Evolutionary conservation across 2,797 vertebrate species (phyloP).

Genomic region (Oryzias dopingdopingensis): DNA sequence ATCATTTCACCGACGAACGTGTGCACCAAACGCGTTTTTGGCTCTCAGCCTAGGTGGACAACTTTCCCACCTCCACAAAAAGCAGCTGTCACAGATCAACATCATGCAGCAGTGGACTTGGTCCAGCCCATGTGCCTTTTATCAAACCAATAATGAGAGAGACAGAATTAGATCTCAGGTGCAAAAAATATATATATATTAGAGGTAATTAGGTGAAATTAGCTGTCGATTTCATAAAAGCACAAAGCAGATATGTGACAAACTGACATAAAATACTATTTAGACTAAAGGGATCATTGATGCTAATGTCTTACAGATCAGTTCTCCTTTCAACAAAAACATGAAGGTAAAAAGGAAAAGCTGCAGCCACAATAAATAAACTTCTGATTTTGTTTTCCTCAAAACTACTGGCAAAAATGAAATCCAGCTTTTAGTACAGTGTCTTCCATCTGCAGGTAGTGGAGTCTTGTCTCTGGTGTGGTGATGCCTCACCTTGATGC

Average conservation of each 20-base stretch:
- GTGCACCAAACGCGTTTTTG: slow-evolving; percentile 32
- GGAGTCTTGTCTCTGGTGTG: not conserved
- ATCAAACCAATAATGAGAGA: slow-evolving; percentile 55
- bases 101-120: slow-evolving; percentile 36
- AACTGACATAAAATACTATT: no score
- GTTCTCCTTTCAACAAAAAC: no score
- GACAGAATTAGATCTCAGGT: slow-evolving; percentile 43
- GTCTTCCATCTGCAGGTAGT: no score
- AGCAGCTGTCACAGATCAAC: slow-evolving; percentile 51
- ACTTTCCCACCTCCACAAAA: slow-evolving; percentile 28
- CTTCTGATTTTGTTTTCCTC: no score
- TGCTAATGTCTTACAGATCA: no score
- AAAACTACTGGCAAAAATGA: no score
- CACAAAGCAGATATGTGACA: no score
- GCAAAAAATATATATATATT: not conserved
- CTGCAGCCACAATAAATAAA: no score
- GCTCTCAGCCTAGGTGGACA: slow-evolving; percentile 9
- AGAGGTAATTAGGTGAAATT: not conserved
- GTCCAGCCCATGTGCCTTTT: slow-evolving; percentile 64
- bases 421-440: no score
- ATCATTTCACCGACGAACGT: slow-evolving; percentile 19
- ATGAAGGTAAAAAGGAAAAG: no score
- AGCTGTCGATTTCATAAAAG: no score
- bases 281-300: no score
- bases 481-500: slow-evolving; percentile 88